Evolutionary conservation across 2,113 vertebrate genomes (phyloP).

Genomic region (Boleophthalmus pectinirostris): DNA sequence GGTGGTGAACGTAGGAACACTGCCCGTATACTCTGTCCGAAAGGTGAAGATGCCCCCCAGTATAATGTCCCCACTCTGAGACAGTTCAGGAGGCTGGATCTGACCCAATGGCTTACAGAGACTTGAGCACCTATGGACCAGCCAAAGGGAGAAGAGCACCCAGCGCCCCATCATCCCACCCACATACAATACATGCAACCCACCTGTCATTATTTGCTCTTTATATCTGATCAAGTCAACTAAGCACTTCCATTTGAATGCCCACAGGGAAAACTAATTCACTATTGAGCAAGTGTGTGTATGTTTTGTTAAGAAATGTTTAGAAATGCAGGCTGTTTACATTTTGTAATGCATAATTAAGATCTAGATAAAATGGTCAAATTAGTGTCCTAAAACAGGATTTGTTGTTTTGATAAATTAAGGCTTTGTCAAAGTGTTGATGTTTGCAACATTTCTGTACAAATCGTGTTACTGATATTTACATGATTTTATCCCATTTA

Average conservation of each 20-base stretch:
- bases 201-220: neutral
- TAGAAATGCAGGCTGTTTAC: too few relatives aligned
- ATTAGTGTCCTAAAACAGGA: too few relatives aligned
- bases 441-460: too few relatives aligned
- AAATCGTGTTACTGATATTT: too few relatives aligned
- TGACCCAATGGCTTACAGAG: conserved; percentile 37
- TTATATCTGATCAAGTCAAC: neutral
- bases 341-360: too few relatives aligned
- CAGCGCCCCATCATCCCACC: conserved; percentile 32
- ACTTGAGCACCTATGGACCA: conserved; percentile 33
- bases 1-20: conserved; percentile 11
- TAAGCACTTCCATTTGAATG: neutral
- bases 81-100: conserved; percentile 51
- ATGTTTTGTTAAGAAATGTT: neutral
- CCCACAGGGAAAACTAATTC: neutral
- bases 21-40: conserved; percentile 39
- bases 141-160: conserved; percentile 38
- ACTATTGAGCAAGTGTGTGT: neutral
- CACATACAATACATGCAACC: neutral
- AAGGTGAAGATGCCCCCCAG: conserved; percentile 74
- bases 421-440: too few relatives aligned
- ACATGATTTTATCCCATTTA: too few relatives aligned
- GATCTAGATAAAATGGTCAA: too few relatives aligned
- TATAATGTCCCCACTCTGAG: conserved; percentile 55
- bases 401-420: too few relatives aligned